These are phyloP conservation scores for Rana temporaria DNA, from an alignment of 2,113 vertebrate species.

Conservation along the genomic window DNA sequence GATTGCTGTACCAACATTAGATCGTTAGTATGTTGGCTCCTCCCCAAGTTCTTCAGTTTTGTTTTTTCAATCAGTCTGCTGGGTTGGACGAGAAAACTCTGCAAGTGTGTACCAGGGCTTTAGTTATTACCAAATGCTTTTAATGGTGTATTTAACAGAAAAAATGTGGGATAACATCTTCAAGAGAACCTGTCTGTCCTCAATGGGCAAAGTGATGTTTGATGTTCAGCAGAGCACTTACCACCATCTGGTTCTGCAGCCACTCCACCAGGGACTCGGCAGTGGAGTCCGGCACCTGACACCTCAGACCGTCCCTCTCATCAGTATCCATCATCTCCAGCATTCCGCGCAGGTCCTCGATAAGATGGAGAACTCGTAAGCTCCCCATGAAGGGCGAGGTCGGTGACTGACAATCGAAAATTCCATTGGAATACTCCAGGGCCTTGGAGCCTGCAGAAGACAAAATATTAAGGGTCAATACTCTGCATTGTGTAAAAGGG, in stretches of 20 bases:
- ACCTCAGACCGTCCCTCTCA: constrained; percentile 88
- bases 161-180: too few species aligned
- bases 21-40: too few species aligned
- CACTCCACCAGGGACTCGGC: constrained; percentile 85
- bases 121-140: too few species aligned
- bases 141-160: too few species aligned
- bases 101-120: too few species aligned
- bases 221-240: background rate
- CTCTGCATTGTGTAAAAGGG: too few species aligned
- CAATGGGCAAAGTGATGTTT: too few species aligned
- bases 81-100: too few species aligned
- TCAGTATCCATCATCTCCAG: constrained; percentile 92
- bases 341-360: constrained; percentile 88
- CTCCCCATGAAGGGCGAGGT: constrained; percentile 93
- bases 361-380: constrained; percentile 86
- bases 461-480: background rate
- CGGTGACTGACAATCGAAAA: constrained; percentile 96
- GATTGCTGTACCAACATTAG: too few species aligned
- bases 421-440: constrained; percentile 91
- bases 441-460: constrained; percentile 88
- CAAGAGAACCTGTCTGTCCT: too few species aligned
- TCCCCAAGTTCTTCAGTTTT: too few species aligned
- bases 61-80: too few species aligned
- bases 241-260: constrained; percentile 92
- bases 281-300: constrained; percentile 90